Conservation (phyloP, 1,140 invertebrate species). For the Eumeta japonica region DNA sequence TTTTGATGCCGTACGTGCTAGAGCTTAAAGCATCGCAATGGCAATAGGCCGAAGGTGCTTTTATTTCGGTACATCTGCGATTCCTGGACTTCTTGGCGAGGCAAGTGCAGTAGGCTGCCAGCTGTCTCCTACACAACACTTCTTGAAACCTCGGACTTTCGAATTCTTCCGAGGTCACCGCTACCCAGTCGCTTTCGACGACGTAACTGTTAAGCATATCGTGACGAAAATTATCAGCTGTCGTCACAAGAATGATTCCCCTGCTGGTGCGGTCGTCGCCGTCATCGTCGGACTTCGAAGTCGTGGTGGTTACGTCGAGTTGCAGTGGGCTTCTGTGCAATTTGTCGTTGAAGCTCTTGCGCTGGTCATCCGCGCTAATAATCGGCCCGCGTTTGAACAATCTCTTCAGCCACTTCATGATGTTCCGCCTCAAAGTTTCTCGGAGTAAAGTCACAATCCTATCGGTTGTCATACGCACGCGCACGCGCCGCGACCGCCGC, state of each 20-base stretch:
- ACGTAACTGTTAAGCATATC: conserved; percentile 34
- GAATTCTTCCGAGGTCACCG: conserved; percentile 30
- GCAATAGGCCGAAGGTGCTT: conserved; percentile 30
- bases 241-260: conserved; percentile 32
- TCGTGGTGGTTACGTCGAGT: background rate
- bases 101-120: conserved; percentile 31
- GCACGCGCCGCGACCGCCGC: background rate
- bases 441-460: conserved; percentile 61
- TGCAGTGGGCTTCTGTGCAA: background rate
- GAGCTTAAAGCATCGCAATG: conserved; percentile 29
- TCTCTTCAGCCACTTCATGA: conserved; percentile 65
- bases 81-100: conserved; percentile 18
- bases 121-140: conserved; percentile 22
- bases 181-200: conserved; percentile 42
- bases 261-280: too few relatives aligned
- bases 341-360: conserved; percentile 48
- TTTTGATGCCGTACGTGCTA: conserved; percentile 14
- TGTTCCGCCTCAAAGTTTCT: conserved; percentile 59
- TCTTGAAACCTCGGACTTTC: conserved; percentile 35
- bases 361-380: too few relatives aligned
- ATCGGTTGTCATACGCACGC: conserved; percentile 62
- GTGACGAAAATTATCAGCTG: conserved; percentile 37
- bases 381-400: too few relatives aligned
- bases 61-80: conserved; percentile 19
- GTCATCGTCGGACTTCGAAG: background rate